Evolutionary conservation across 2,888 invertebrate species (phyloP).

Genomic region (Lasioglossum lativentre): DNA sequence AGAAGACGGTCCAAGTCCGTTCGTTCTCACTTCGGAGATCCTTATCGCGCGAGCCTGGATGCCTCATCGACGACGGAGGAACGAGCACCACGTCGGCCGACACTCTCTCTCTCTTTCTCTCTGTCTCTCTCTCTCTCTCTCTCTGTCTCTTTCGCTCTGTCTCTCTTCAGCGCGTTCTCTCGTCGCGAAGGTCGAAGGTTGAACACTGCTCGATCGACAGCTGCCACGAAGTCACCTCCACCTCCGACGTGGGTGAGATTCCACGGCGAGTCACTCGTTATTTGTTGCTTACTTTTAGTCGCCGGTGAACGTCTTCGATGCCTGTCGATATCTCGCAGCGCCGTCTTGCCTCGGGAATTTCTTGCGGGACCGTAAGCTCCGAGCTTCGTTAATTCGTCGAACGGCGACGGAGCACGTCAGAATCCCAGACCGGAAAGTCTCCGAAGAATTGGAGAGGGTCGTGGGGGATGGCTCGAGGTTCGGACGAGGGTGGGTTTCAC

Average conservation of each 20-base stretch:
- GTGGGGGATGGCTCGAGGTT: too few species aligned
- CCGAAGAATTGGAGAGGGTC: background rate
- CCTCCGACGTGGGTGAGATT: constrained; percentile 68
- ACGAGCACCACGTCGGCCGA: constrained; percentile 27
- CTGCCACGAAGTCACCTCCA: constrained; percentile 67
- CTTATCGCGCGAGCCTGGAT: constrained; percentile 67
- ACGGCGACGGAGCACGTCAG: constrained; percentile 1
- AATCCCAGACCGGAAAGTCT: background rate
- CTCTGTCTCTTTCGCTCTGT: background rate
- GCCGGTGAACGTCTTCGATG: constrained; percentile 11
- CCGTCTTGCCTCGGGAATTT: constrained; percentile 1
- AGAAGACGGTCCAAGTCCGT: constrained; percentile 19
- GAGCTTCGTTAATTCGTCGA: constrained; percentile 37
- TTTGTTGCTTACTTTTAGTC: constrained; percentile 46
- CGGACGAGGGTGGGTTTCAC: too few species aligned
- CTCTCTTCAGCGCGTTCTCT: constrained; percentile 7
- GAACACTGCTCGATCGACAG: constrained; percentile 72
- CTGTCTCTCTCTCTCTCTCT: background rate
- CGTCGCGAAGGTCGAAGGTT: constrained; percentile 69
- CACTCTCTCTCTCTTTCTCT: background rate
- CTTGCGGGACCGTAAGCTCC: background rate
- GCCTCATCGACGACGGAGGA: constrained; percentile 65
- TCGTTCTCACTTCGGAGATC: constrained; percentile 63
- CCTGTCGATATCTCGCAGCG: constrained; percentile 33
- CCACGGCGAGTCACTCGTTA: constrained; percentile 49